phyloP scores from a whole-genome alignment of 2,113 vertebrate genomes.

The Pardalotus punctatus region DNA sequence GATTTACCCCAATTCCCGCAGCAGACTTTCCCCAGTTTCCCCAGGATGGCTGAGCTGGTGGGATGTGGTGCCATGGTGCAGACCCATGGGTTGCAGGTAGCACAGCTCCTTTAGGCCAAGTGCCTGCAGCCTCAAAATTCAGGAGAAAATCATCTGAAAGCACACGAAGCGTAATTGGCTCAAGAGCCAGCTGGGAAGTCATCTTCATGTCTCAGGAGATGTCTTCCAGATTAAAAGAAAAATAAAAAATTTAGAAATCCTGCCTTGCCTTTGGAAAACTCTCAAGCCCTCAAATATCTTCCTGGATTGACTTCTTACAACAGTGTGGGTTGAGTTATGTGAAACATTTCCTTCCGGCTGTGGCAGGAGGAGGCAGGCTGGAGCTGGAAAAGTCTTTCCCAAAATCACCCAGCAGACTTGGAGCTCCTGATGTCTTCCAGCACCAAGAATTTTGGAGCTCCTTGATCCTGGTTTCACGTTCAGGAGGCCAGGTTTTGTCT shows the following conservation, averaged over 20 bases:
- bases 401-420: not conserved
- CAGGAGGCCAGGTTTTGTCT: not conserved
- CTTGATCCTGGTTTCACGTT: not conserved
- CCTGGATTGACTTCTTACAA: not conserved
- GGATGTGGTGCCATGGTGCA: not conserved
- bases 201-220: not conserved
- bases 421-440: not conserved
- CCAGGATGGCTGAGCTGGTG: not conserved
- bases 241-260: not conserved
- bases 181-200: not conserved
- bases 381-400: not conserved
- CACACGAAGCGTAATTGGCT: not conserved
- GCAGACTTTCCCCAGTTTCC: not conserved
- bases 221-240: not conserved
- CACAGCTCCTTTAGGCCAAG: not conserved
- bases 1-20: not conserved
- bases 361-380: not conserved
- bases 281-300: slow-evolving; percentile 9
- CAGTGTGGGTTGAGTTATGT: not conserved
- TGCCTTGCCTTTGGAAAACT: slow-evolving; percentile 11
- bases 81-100: not conserved
- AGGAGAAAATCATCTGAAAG: not conserved
- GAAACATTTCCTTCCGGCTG: slow-evolving; percentile 22
- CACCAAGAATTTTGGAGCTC: not conserved
- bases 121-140: not conserved